Conservation (phyloP, 2,888 invertebrate species). For the Phyto melanocephala region DNA sequence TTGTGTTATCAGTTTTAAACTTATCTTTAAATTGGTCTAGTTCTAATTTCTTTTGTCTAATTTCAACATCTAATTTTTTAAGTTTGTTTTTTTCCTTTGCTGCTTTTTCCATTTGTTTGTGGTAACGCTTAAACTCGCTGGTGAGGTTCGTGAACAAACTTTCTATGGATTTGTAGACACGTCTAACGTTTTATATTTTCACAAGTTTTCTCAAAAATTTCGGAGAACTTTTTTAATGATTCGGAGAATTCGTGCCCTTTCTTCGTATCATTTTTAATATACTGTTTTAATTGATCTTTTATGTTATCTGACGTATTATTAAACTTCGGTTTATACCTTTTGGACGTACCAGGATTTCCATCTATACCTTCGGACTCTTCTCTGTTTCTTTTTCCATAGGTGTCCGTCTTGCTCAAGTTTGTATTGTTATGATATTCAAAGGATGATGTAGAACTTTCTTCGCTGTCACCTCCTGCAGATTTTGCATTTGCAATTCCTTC, state of each 20-base stretch:
- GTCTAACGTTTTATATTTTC: slow-evolving; percentile 7
- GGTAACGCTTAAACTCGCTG: neutral
- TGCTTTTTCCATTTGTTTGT: slow-evolving; percentile 1
- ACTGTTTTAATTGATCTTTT: neutral
- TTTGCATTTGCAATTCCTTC: slow-evolving; percentile 20
- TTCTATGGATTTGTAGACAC: slow-evolving; percentile 1
- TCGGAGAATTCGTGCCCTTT: slow-evolving; percentile 1
- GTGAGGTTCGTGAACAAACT: neutral
- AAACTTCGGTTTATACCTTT: slow-evolving; percentile 1
- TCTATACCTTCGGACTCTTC: neutral
- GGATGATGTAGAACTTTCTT: slow-evolving; percentile 11
- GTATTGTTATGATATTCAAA: neutral
- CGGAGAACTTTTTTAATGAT: slow-evolving; percentile 24
- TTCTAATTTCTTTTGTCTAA: neutral
- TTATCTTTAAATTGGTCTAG: neutral
- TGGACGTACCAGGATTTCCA: neutral
- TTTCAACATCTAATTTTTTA: slow-evolving; percentile 12
- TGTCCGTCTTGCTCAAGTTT: neutral
- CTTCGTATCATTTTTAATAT: slow-evolving; percentile 6
- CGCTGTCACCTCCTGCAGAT: slow-evolving; percentile 8
- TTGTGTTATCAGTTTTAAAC: neutral
- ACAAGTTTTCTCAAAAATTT: slow-evolving; percentile 3
- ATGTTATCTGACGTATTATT: slow-evolving; percentile 21
- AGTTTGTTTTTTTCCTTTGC: slow-evolving; percentile 18
- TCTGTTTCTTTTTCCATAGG: neutral